phyloP scores from a whole-genome alignment of 2,797 vertebrate genomes.

The Glossophaga mutica region DNA sequence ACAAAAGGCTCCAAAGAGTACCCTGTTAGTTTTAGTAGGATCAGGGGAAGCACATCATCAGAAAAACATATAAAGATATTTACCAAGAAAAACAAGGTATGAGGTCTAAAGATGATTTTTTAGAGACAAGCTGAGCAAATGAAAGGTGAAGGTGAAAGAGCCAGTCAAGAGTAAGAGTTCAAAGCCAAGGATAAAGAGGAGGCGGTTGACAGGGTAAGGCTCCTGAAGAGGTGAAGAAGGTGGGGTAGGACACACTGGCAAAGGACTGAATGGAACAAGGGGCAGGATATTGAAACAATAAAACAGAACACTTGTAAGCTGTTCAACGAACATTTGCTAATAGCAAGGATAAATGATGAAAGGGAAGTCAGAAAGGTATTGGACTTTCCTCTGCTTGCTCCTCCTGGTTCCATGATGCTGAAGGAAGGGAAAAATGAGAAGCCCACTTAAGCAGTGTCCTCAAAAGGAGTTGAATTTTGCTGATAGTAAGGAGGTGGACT shows the following conservation, averaged over 20 bases:
- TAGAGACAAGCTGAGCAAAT: neutral
- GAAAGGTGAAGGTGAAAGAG: neutral
- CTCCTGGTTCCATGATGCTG: neutral
- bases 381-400: neutral
- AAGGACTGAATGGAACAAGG: neutral
- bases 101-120: neutral
- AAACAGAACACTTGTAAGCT: neutral
- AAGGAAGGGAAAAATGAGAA: neutral
- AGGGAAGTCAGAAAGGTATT: neutral
- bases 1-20: neutral
- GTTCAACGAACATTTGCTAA: neutral
- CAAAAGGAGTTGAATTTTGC: neutral
- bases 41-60: neutral
- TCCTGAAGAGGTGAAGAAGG: neutral
- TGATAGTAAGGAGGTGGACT: neutral
- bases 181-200: neutral
- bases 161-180: neutral
- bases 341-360: conserved; percentile 6
- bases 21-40: neutral
- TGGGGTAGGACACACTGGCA: neutral
- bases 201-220: neutral
- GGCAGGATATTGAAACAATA: neutral
- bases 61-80: neutral
- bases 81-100: neutral
- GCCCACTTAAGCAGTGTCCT: neutral